Conservation (phyloP, 1,140 invertebrate genomes). For the Brachionus paranguensis region DNA sequence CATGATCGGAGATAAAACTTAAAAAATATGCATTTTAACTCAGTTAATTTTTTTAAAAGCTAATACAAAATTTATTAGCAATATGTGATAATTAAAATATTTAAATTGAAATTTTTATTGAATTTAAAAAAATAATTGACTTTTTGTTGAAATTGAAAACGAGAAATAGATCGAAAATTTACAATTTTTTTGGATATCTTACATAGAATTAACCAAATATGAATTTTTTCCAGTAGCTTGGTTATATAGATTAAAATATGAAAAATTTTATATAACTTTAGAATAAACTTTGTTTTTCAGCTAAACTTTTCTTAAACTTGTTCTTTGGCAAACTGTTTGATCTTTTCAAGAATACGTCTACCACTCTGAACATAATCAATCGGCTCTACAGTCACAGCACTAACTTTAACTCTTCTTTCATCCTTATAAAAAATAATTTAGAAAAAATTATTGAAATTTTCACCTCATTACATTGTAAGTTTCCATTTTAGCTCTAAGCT, state of each 20-base stretch:
- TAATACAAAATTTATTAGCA: background rate
- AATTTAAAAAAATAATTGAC: background rate
- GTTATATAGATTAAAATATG: background rate
- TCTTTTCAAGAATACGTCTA: conserved; percentile 25
- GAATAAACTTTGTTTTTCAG: background rate
- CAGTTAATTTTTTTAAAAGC: background rate
- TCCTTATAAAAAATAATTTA: conserved; percentile 60
- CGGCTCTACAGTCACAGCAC: conserved; percentile 52
- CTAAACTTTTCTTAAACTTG: background rate
- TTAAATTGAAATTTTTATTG: background rate
- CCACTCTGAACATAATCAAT: conserved; percentile 22
- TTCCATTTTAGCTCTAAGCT: conserved; percentile 77
- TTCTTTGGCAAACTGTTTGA: conserved; percentile 31
- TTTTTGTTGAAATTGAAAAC: background rate
- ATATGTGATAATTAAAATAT: background rate
- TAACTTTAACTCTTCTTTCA: conserved; percentile 72
- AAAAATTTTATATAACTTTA: too few relatives aligned
- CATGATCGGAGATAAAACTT: background rate
- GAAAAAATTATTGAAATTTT: background rate
- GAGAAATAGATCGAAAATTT: background rate
- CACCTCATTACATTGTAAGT: conserved; percentile 67
- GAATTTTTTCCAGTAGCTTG: background rate
- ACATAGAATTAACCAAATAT: background rate
- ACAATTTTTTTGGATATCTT: background rate
- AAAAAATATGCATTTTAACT: background rate